phyloP scores from a whole-genome alignment of 2,888 invertebrate genomes.

The Drosophila setosimentum region DNA sequence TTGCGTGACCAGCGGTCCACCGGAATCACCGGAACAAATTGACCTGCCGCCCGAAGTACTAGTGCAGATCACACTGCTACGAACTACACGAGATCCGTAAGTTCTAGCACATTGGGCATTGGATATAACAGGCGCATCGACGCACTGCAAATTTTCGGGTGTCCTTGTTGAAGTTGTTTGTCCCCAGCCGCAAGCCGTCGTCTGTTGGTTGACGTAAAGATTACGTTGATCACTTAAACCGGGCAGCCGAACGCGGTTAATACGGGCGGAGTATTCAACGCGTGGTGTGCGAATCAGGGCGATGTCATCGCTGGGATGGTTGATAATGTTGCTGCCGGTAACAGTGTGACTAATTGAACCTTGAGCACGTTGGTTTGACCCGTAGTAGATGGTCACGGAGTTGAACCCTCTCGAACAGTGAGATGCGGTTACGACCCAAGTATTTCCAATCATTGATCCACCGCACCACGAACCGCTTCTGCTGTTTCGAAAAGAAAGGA shows the following conservation, averaged over 20 bases:
- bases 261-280: slow-evolving; percentile 19
- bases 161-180: slow-evolving; percentile 37
- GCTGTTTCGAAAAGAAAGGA: slow-evolving; percentile 21
- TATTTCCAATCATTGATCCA: slow-evolving; percentile 45
- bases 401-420: slow-evolving; percentile 30
- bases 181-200: slow-evolving; percentile 54
- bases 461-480: slow-evolving; percentile 31
- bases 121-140: slow-evolving; percentile 64
- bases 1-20: slow-evolving; percentile 40
- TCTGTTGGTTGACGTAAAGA: slow-evolving; percentile 19
- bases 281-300: slow-evolving; percentile 52
- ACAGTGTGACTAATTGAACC: slow-evolving; percentile 53
- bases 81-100: slow-evolving; percentile 64
- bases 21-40: slow-evolving; percentile 44
- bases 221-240: background rate
- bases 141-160: slow-evolving; percentile 70
- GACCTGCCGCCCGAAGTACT: slow-evolving; percentile 35
- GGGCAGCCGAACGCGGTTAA: slow-evolving; percentile 27
- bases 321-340: slow-evolving; percentile 32
- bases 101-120: slow-evolving; percentile 82
- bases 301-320: slow-evolving; percentile 56
- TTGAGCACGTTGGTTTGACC: slow-evolving; percentile 58
- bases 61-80: slow-evolving; percentile 40
- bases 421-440: slow-evolving; percentile 43
- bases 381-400: slow-evolving; percentile 65